Percentiles rank a stretch among this genome's conserved stretches.
These are phyloP conservation scores for Calypte anna DNA, from an alignment of 2,113 vertebrate genomes.

Conservation along the genomic window DNA sequence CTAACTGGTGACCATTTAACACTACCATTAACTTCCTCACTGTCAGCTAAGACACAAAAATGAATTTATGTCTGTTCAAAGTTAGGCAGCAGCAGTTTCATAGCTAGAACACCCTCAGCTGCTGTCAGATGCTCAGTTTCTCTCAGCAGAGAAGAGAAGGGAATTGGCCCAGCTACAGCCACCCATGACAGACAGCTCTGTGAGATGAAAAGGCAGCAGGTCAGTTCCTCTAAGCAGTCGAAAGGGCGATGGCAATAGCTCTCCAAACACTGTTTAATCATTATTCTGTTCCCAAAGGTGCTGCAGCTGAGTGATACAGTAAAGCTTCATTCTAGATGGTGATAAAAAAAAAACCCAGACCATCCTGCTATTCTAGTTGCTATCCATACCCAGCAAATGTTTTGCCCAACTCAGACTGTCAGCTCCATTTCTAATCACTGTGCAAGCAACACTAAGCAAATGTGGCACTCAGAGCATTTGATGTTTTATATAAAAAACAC, in stretches of 20 bases:
- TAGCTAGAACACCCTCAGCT: not conserved
- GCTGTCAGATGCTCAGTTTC: not conserved
- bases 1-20: not conserved
- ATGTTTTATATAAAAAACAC: not conserved
- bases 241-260: not conserved
- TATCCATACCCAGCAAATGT: not conserved
- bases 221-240: not conserved
- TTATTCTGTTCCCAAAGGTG: conserved; percentile 35
- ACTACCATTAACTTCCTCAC: not conserved
- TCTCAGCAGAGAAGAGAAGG: not conserved
- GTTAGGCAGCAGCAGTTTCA: not conserved
- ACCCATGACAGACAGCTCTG: conserved; percentile 2
- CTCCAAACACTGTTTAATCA: conserved; percentile 9
- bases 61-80: not conserved
- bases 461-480: not conserved
- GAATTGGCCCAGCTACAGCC: not conserved
- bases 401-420: conserved; percentile 3
- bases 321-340: not conserved
- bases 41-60: not conserved
- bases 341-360: not conserved
- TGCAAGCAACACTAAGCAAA: not conserved
- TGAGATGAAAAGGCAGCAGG: conserved; percentile 6
- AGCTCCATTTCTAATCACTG: conserved; percentile 7
- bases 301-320: conserved; percentile 22
- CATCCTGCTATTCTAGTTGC: not conserved